Percentiles rank a stretch among this genome's conserved stretches.
phyloP scores from a whole-genome alignment of 2,888 invertebrate genomes.

The Plagodis dolabraria region DNA sequence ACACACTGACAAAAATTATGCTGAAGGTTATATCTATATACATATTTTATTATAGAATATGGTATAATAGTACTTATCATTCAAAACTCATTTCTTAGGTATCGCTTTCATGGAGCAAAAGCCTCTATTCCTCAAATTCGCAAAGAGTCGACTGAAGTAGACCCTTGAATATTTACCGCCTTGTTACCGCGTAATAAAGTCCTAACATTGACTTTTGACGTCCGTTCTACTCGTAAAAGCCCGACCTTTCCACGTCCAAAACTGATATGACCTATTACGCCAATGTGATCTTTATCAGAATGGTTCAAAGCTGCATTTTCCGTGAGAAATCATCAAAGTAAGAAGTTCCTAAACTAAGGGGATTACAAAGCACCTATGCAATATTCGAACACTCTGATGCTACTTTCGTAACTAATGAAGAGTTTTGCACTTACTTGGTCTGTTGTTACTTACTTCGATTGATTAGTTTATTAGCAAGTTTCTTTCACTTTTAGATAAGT shows the following conservation, averaged over 20 bases:
- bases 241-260: constrained; percentile 21
- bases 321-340: constrained; percentile 5
- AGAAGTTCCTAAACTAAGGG: constrained; percentile 16
- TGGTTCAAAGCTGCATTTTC: constrained; percentile 4
- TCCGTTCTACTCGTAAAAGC: constrained; percentile 23
- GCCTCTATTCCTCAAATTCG: neutral
- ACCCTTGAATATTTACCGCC: constrained; percentile 21
- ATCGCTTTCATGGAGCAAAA: neutral
- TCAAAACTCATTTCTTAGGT: neutral
- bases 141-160: neutral
- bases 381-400: constrained; percentile 17
- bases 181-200: constrained; percentile 32
- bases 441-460: neutral
- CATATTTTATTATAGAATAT: no score
- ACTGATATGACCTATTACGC: neutral
- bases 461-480: constrained; percentile 2
- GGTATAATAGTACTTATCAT: no score
- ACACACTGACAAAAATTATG: no score
- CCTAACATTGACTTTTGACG: constrained; percentile 25
- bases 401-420: constrained; percentile 23
- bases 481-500: no score
- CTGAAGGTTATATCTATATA: no score
- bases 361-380: constrained; percentile 25
- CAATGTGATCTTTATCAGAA: constrained; percentile 4
- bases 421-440: constrained; percentile 16